Base-by-base conservation (phyloP, 1,140 invertebrate genomes). In the Dufourea novaeangliae region DNA sequence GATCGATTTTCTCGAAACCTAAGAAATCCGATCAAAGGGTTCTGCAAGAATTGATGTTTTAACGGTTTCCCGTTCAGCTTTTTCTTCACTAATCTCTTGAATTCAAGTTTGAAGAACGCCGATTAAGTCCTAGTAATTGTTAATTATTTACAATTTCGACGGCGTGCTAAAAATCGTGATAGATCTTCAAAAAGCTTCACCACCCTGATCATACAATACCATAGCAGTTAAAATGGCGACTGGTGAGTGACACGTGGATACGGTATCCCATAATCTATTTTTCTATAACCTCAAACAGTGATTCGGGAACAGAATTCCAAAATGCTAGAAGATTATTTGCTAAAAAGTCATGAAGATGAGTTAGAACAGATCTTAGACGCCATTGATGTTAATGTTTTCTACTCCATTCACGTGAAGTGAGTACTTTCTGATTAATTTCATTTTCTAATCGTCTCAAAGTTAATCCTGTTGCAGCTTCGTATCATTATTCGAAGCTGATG, bases 401-500 rank as follows among this genome's bases (percentile, higher is more conserved):
- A 92, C 82, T 90, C 93, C 0, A 86, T 94, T 37, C 87, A 92
- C 52, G 86, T 94, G 64, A 93, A 94, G 93, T 94, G 91, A 87
- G 88, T 84, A 10, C 39, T 37, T 64, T 64, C 1, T 11, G 14
- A 22, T 32, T 54, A 20, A 3, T 5, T n/a, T 20, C 27, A 12
- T 12, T 20, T 11, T 54, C 59, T 17, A 50, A 32, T 5, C 7
- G 10, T 37, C 29, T 57, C 14, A 12, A 34, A 75, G 10, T 2
- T 20, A 1, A 2, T 61, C 17, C 3, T 27, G 14, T 81, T 80
- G 10, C 89, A 96, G 95, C 90, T 95, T 95, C 87, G 89, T 95
- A 75, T 93, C 93, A 5, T 84, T 96, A 61, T 94, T 95, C 90
- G 95, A 95, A 86, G 92, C 88, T 67, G 92, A 94, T 88, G 88